Evolutionary conservation across 2,888 invertebrate species (phyloP).

Genomic region (Ctena decussata): DNA sequence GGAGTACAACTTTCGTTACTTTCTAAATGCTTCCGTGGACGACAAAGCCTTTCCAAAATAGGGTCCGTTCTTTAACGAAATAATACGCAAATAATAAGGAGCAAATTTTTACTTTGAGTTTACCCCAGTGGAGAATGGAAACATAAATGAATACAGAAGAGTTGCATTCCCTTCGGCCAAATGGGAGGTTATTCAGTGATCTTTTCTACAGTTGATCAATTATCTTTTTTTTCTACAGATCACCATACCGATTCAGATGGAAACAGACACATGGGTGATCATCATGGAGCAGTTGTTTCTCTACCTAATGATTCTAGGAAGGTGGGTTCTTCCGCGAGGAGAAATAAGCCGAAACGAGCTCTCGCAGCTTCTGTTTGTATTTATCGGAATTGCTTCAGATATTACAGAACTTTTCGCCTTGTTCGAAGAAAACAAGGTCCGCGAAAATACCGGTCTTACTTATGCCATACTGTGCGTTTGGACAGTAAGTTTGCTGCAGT

Average conservation of each 20-base stretch:
- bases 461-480: conserved; percentile 82
- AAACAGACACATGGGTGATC: conserved; percentile 72
- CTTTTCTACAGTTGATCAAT: too few relatives aligned
- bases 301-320: conserved; percentile 73
- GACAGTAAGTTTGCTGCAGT: conserved; percentile 83
- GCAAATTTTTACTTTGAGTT: too few relatives aligned
- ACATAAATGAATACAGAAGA: too few relatives aligned
- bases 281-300: conserved; percentile 73
- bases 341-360: conserved; percentile 74
- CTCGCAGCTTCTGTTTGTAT: conserved; percentile 84
- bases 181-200: too few relatives aligned
- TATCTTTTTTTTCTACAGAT: conserved; percentile 46
- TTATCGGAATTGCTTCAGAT: conserved; percentile 85
- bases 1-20: too few relatives aligned
- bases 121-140: too few relatives aligned
- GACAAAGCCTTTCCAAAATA: too few relatives aligned
- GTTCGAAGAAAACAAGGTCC: conserved; percentile 72
- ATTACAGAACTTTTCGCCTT: conserved; percentile 78
- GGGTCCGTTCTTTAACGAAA: too few relatives aligned
- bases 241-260: conserved; percentile 59
- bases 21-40: too few relatives aligned
- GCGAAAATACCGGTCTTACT: conserved; percentile 89
- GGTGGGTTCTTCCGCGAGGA: conserved; percentile 76
- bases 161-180: too few relatives aligned
- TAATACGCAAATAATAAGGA: too few relatives aligned